Conservation (phyloP, 2,888 invertebrate genomes). For the Quadriops clusia region DNA sequence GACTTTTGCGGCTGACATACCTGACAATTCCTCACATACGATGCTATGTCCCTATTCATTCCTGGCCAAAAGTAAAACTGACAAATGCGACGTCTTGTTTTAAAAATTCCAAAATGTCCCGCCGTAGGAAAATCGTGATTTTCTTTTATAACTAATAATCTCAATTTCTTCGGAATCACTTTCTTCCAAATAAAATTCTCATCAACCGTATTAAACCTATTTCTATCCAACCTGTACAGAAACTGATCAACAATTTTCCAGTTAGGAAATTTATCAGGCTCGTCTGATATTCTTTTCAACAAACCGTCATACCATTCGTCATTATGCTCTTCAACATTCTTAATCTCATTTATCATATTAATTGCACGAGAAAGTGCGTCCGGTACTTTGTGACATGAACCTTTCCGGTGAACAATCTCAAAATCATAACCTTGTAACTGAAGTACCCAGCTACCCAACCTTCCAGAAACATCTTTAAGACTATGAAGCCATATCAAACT, state of each 20-base stretch:
- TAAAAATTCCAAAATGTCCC: background rate
- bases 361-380: too few relatives aligned
- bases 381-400: too few relatives aligned
- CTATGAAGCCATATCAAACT: too few relatives aligned
- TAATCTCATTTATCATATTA: background rate
- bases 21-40: background rate
- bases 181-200: background rate
- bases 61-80: background rate
- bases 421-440: too few relatives aligned
- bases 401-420: too few relatives aligned
- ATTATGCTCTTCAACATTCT: background rate
- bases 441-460: too few relatives aligned
- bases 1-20: background rate
- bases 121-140: background rate
- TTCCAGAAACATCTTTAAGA: too few relatives aligned
- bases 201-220: background rate
- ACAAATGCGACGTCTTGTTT: background rate
- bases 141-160: background rate
- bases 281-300: background rate
- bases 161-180: too few relatives aligned
- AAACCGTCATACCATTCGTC: background rate
- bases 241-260: background rate
- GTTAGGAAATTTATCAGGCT: background rate
- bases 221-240: background rate
- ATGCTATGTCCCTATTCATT: background rate